Conservation (phyloP, 2,797 vertebrate species). For the Etheostoma perlongum region DNA sequence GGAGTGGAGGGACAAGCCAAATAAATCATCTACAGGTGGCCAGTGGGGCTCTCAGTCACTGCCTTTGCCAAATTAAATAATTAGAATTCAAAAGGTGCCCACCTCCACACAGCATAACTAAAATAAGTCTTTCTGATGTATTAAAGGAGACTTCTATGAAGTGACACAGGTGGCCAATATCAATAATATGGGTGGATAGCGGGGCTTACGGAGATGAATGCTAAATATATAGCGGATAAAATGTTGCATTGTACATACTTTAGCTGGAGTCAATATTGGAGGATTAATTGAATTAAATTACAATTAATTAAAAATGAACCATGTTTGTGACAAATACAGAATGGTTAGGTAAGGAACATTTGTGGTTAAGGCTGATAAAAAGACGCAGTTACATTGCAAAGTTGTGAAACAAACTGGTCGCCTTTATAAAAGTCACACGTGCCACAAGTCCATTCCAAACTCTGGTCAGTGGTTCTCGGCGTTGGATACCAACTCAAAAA, state of each 20-base stretch:
- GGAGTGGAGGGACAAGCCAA: constrained; percentile 60
- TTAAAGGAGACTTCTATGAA: constrained; percentile 8
- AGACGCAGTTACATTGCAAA: neutral
- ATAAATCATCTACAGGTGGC: constrained; percentile 80
- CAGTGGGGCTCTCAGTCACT: constrained; percentile 55
- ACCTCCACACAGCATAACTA: neutral
- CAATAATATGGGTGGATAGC: neutral
- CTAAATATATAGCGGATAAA: neutral
- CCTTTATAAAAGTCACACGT: neutral
- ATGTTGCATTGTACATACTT: neutral
- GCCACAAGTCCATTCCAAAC: neutral
- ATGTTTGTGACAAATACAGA: neutral
- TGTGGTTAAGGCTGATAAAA: neutral
- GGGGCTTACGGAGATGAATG: neutral
- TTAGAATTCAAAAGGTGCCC: constrained; percentile 54
- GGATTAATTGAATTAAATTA: neutral
- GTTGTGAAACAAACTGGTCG: neutral
- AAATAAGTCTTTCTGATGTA: constrained; percentile 40
- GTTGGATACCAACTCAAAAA: too few relatives aligned
- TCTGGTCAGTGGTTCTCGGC: too few relatives aligned
- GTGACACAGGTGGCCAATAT: neutral
- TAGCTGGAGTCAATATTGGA: neutral
- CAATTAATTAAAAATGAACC: neutral
- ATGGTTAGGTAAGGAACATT: neutral
- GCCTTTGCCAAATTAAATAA: constrained; percentile 78